Conservation (phyloP, 2,113 vertebrate species). For the Hippopotamus amphibius region DNA sequence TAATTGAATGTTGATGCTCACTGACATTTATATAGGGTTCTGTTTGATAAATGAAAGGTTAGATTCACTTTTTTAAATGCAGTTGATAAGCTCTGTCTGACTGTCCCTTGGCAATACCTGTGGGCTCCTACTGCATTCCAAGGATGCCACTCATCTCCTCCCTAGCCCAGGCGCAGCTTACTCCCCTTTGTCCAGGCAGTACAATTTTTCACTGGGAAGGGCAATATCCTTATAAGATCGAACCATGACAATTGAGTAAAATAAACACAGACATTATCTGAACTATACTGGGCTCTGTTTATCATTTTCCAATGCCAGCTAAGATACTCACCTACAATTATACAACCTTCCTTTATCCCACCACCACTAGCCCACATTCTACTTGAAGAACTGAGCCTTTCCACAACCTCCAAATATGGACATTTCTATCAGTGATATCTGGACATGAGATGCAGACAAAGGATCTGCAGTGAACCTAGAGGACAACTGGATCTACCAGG, state of each 20-base stretch:
- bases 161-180: background rate
- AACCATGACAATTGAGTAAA: background rate
- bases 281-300: background rate
- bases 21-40: slow-evolving; percentile 67
- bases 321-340: background rate
- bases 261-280: background rate
- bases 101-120: background rate
- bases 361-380: background rate
- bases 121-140: background rate
- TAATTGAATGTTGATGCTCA: slow-evolving; percentile 68
- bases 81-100: slow-evolving; percentile 44
- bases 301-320: background rate
- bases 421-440: background rate
- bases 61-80: slow-evolving; percentile 41
- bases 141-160: background rate
- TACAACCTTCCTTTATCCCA: background rate
- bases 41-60: slow-evolving; percentile 64
- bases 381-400: background rate
- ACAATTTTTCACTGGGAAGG: background rate
- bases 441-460: background rate
- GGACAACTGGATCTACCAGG: background rate
- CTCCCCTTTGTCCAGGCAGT: background rate
- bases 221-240: background rate
- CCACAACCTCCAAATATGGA: background rate
- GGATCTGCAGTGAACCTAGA: background rate